These are phyloP conservation scores for Apotomis betuletana DNA, from an alignment of 2,888 invertebrate genomes.

Conservation along the genomic window DNA sequence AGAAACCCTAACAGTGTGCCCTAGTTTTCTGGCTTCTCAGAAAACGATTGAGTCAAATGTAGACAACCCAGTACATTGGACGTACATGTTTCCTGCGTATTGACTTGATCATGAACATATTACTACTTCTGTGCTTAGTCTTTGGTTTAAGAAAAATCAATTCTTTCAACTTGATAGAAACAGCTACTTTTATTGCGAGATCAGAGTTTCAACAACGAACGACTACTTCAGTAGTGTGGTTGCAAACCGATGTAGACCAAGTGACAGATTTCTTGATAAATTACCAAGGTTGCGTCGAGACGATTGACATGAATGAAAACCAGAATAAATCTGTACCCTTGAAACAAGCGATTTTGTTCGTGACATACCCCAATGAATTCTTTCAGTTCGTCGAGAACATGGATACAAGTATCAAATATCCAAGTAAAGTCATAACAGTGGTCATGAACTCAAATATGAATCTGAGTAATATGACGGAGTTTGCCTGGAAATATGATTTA, in stretches of 20 bases:
- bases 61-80: no score
- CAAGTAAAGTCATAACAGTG: conserved; percentile 57
- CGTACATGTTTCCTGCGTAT: no score
- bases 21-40: no score
- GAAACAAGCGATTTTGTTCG: conserved; percentile 60
- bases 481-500: conserved; percentile 59
- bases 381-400: conserved; percentile 50
- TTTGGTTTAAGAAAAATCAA: no score
- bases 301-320: conserved; percentile 44
- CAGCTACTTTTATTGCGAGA: conserved; percentile 53
- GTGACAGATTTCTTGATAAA: conserved; percentile 51
- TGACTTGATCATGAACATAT: no score
- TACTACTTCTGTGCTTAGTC: no score
- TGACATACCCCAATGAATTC: conserved; percentile 52
- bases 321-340: conserved; percentile 46
- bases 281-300: conserved; percentile 52
- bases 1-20: no score
- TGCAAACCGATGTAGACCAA: conserved; percentile 44
- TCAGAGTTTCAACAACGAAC: conserved; percentile 50
- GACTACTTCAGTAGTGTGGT: conserved; percentile 57
- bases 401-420: conserved; percentile 48
- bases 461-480: conserved; percentile 50
- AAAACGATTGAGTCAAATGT: no score
- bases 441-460: conserved; percentile 47
- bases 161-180: conserved; percentile 34